Base-by-base conservation (phyloP, 2,888 invertebrate species). In the Lasioglossum marginatum region DNA sequence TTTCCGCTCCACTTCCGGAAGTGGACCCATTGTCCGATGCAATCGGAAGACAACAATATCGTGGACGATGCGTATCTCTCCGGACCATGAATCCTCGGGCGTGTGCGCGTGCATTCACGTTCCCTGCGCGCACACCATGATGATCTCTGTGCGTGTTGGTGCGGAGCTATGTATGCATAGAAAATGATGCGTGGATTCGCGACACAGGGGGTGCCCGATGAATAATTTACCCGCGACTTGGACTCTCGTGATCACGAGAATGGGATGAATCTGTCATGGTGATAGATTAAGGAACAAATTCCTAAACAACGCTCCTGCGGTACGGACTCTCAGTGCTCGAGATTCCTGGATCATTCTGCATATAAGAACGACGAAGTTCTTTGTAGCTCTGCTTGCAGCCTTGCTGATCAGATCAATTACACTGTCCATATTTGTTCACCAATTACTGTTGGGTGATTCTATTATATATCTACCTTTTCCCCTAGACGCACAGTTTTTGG, bases 1-100 rank as follows among this genome's bases (percentile, higher is more conserved):
- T 91, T 91, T 91, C 91, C 88, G 91, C 83, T 85, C 86, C 88
- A 86, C 90, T 91, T 90, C 89, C 91, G 91, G 91, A 91, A 91
- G 88, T 86, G 85, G 82, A 79, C 75, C 91, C 88, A 73, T 73
- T 73, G 73, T 73, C 84, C 86, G 88, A 91, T 89, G 86, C 87
- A 91, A 92, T 91, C 91, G 92, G 92, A 92, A 91, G 91, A 91
- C 90, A 91, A 91, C 89, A 90, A 91, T 92, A 91, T 92, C 92
- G 89, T 86, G 85, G 83, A 82, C 87, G 81, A 83, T 83, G 85
- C 81, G 75, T 87, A 88, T 90, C 83, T 90, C 79, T 83, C 77
- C 40, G 70, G 27, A 70, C 37, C 70, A 52, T 79, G 81, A 79
- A 84, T 89, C 81, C 80, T 57, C 70, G 57, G 77, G 76, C 45